Evolutionary conservation across 2,888 invertebrate species (phyloP), one percentile per base, ranked within the genome.

Genomic region (Nebria brevicollis): DNA sequence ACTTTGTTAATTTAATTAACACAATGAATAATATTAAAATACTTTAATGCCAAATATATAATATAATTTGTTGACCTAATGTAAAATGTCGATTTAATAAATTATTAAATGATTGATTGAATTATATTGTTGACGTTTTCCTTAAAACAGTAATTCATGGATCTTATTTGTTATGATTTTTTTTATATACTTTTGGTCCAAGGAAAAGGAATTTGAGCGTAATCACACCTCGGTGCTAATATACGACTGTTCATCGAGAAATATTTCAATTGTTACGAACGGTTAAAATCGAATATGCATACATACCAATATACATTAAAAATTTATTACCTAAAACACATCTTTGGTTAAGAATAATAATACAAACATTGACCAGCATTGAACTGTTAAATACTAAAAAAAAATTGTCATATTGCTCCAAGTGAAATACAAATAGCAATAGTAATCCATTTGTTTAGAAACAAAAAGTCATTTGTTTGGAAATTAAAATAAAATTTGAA

Each of bases 261-360:
- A 43, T 8, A 8, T 8, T 43, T 43, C 43, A 43, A 43, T 43
- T 43, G 20, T 20, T 20, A 20, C 20, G 20, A 1, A 20, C 20
- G 20, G 20, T 20, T 20, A 43, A 6, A 43, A 43, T 43, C 43
- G 43, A 8, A 43, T 43, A 43, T 43, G 10, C 43, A 43, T 43
- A 43, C 43, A 43, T 43, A 8, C 43, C 6, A 54, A 54, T 54
- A 54, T 54, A 8, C 54, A 54, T 11, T 54, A 54, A 54, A 54
- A 54, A 54, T 8, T 54, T 11, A 54, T 54, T 78, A 66, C 34
- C 73, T 78, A 70, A 80, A 80, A 80, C 75, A 80, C 64, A 80
- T 80, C 80, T 80, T 80, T 80, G 80, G 80, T 75, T 80, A 80
- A 75, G 54, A 66, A 80, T 72, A 75, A 75, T 75, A 75, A 80